A percentile compares a stretch with the other conserved stretches of the same genome.
Evolutionary conservation across 1,140 invertebrate species (phyloP).

Genomic region (Paracyclopina nana): DNA sequence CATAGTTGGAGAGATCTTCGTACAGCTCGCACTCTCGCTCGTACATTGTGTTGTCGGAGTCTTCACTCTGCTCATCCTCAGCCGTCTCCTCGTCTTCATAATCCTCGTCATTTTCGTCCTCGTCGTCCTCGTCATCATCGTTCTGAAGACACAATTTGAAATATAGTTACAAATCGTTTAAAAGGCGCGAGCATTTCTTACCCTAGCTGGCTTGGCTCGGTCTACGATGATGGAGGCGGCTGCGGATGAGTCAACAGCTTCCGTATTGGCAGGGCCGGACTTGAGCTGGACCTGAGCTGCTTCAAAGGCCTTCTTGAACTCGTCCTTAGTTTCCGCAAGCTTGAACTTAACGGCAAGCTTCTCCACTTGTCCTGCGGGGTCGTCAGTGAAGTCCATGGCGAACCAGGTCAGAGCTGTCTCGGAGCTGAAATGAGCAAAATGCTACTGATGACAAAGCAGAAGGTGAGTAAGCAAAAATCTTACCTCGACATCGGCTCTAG

Average conservation of each 20-base stretch:
- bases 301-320: constrained; percentile 41
- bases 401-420: constrained; percentile 53
- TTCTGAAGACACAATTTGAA: constrained; percentile 12
- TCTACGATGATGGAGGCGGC: not conserved
- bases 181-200: not conserved
- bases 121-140: constrained; percentile 18
- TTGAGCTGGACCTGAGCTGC: constrained; percentile 22
- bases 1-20: constrained; percentile 18
- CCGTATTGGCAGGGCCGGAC: not conserved
- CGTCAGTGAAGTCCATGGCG: constrained; percentile 52
- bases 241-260: not conserved
- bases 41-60: constrained; percentile 26
- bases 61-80: constrained; percentile 29
- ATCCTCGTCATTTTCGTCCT: constrained; percentile 19
- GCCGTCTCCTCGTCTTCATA: constrained; percentile 23
- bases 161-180: not conserved
- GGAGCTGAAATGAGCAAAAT: no score
- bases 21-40: constrained; percentile 26
- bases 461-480: no score
- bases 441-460: not conserved
- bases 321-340: constrained; percentile 33
- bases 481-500: constrained; percentile 41
- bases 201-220: constrained; percentile 15
- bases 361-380: constrained; percentile 36
- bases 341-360: constrained; percentile 37